Percentiles rank a stretch among this genome's conserved stretches.
Evolutionary conservation across 2,888 invertebrate species (phyloP).

Genomic region (Cantharis nigra): DNA sequence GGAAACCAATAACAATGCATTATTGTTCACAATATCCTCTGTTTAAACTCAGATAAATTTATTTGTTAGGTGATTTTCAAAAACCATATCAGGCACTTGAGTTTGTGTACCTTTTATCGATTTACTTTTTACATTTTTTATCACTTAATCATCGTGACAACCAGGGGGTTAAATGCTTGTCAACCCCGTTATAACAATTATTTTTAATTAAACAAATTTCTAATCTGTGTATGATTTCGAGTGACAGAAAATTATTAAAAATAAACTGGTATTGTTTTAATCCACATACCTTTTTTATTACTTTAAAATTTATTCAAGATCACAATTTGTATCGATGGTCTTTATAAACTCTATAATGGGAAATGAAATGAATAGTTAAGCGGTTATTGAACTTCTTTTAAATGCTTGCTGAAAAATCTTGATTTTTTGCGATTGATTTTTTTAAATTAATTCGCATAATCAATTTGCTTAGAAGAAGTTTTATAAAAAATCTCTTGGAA

Average conservation of each 20-base stretch:
- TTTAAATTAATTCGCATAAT: not conserved
- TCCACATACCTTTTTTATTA: not conserved
- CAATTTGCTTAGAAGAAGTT: not conserved
- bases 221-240: too few relatives aligned
- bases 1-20: not conserved
- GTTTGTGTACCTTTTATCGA: not conserved
- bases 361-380: not conserved
- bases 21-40: not conserved
- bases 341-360: not conserved
- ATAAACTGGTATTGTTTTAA: not conserved
- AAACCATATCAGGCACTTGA: not conserved
- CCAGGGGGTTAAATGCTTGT: not conserved
- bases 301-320: not conserved
- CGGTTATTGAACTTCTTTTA: not conserved
- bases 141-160: not conserved
- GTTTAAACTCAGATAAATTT: not conserved
- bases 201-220: not conserved
- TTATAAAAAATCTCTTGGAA: not conserved
- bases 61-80: not conserved
- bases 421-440: not conserved
- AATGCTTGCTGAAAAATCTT: not conserved
- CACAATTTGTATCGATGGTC: not conserved
- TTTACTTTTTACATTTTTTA: not conserved
- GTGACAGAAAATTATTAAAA: not conserved
- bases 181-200: not conserved